Percentiles rank a stretch among this genome's conserved stretches.
Evolutionary conservation across 2,113 vertebrate species (phyloP).

Genomic region (Isurus oxyrinchus): DNA sequence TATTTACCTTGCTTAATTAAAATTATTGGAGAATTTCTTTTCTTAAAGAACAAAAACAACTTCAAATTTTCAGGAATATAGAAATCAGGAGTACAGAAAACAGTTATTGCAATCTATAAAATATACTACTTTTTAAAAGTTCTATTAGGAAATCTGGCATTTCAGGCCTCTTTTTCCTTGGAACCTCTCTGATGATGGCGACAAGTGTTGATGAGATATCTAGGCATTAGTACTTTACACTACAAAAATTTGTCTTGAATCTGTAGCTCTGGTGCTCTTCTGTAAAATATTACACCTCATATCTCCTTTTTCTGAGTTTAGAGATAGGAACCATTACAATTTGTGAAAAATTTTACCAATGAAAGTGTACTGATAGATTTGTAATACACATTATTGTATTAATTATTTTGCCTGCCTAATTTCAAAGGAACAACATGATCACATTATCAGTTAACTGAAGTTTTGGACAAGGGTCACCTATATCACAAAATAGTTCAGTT

Average conservation of each 20-base stretch:
- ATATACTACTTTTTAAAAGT: not conserved
- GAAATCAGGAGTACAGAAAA: not conserved
- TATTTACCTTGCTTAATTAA: not conserved
- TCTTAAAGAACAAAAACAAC: not conserved
- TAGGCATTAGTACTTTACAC: not conserved
- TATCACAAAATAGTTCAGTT: not conserved
- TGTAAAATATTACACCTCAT: not conserved
- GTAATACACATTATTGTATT: not conserved
- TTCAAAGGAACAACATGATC: not conserved
- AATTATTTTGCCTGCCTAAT: not conserved
- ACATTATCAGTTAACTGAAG: not conserved
- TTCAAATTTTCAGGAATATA: not conserved
- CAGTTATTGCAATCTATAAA: not conserved
- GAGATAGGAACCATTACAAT: not conserved
- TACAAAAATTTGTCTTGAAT: not conserved
- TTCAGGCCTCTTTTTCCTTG: not conserved
- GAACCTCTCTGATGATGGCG: not conserved
- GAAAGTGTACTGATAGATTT: not conserved
- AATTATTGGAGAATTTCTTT: not conserved
- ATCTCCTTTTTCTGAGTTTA: not conserved
- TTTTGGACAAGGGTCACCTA: not conserved
- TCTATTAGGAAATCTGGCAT: not conserved
- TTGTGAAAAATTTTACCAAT: not conserved
- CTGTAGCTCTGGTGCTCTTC: not conserved
- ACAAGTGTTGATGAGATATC: not conserved